phyloP scores from a whole-genome alignment of 2,113 vertebrate genomes.

The Lycocorax pyrrhopterus region DNA sequence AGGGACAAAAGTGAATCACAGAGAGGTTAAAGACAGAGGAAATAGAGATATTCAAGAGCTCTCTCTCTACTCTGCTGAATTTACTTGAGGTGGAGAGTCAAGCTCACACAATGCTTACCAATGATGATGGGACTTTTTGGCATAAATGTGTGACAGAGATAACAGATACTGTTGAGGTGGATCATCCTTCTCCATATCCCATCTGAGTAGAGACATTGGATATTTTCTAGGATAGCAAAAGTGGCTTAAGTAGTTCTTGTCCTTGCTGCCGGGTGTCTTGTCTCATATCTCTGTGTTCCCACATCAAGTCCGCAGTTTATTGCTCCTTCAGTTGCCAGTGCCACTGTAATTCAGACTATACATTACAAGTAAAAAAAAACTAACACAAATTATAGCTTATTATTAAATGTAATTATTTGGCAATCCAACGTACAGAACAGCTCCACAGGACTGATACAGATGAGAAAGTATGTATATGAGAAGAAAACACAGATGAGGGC shows the following conservation, averaged over 20 bases:
- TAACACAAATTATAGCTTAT: neutral
- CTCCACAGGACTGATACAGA: neutral
- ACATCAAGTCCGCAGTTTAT: neutral
- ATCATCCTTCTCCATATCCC: neutral
- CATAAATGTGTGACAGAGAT: neutral
- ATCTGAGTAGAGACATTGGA: rapidly evolving
- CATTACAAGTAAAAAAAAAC: neutral
- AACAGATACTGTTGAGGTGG: neutral
- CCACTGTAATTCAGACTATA: neutral
- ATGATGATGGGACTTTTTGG: neutral
- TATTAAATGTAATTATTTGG: neutral
- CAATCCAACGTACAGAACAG: neutral
- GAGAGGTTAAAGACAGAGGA: neutral
- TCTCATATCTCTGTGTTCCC: neutral
- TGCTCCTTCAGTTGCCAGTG: neutral
- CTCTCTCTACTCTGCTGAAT: neutral
- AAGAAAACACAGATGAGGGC: neutral
- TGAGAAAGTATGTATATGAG: neutral
- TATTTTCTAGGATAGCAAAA: neutral
- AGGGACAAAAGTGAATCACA: neutral
- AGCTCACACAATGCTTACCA: neutral
- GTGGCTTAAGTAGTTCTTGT: neutral
- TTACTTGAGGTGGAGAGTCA: neutral
- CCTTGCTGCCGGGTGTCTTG: neutral
- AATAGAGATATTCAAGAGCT: neutral